Base-by-base conservation (phyloP, 2,113 vertebrate genomes). In the Lepus americanus region DNA sequence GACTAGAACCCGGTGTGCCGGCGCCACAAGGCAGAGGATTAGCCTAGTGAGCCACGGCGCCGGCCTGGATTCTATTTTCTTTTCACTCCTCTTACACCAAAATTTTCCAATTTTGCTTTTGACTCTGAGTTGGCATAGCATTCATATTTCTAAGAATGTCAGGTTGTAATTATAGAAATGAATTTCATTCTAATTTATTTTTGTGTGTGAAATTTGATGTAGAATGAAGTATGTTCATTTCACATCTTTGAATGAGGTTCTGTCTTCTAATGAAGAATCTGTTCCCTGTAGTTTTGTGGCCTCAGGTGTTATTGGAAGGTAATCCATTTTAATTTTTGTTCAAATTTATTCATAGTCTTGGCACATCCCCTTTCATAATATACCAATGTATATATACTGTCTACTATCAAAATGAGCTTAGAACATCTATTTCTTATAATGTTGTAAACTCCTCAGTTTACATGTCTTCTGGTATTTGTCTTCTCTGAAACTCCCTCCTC, bases 291-390 rank as follows among this genome's bases (percentile, higher is more conserved):
- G 80, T 67, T 87, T 83, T 74, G 76, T 82, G 67, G 33, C 23
- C 49, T 82, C 82, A 44, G 33, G 55, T 73, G 27, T 69, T 31
- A 79, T 87, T 16, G 63, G 55, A 80, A 72, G 55, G 23, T 10
- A 80, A 91, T 70, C 9, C 19, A 20, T 79, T 96, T 77, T 36
- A 36, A 67, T 82, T 95, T 83, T 84, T 49, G 83, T 96, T 95
- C 67, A 92, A 89, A 91, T 59, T 1, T 74, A 36, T 74, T 86
- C 61, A 33, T 31, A 84, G 19, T 17, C 55, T 73, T 89, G 39
- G 3, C 59, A 29, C 39, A 51, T 51, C 17, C 33, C 59, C 49
- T 79, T 86, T 39, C 13, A 16, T 73, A 77, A 70, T 23, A 23
- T 74, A 63, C 53, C 39, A 70, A 72, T 77, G 94, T 80, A 33